These are phyloP conservation scores for Tiliacea aurago DNA, from an alignment of 2,888 invertebrate species.

Conservation along the genomic window DNA sequence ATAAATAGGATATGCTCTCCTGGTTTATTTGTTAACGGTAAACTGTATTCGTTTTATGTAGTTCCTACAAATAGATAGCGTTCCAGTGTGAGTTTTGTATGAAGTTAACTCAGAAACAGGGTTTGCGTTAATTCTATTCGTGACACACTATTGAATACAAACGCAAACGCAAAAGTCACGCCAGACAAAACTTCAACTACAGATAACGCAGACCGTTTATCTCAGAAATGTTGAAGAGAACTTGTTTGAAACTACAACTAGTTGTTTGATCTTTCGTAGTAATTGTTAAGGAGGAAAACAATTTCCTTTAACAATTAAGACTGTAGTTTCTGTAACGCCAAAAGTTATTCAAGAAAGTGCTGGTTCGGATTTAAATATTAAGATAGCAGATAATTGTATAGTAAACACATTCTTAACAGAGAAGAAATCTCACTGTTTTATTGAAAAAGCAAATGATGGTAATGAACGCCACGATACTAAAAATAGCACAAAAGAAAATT, in stretches of 20 bases:
- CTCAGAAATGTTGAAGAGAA: conserved; percentile 29
- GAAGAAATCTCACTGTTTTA: not conserved
- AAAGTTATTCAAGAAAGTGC: conserved; percentile 16
- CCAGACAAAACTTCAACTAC: conserved; percentile 24
- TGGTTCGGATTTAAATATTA: not conserved
- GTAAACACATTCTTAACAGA: not conserved
- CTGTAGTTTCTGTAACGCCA: conserved; percentile 10
- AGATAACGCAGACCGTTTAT: conserved; percentile 26
- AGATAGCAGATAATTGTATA: not conserved
- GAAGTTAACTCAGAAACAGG: conserved; percentile 9
- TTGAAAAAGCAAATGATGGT: conserved; percentile 10
- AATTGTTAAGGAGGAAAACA: conserved; percentile 30
- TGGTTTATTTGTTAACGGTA: conserved; percentile 29
- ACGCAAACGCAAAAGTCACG: conserved; percentile 21
- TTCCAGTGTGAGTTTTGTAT: conserved; percentile 16
- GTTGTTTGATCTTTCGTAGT: conserved; percentile 34
- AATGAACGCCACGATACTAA: conserved; percentile 1
- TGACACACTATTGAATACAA: conserved; percentile 28
- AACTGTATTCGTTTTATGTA: conserved; percentile 33
- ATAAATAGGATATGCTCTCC: conserved; percentile 53
- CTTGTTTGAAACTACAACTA: conserved; percentile 26
- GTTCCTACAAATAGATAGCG: conserved; percentile 32
- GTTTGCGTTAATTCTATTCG: conserved; percentile 30
- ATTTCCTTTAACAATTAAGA: conserved; percentile 28
- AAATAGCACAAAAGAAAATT: conserved; percentile 22